Evolutionary conservation across 2,797 vertebrate species (phyloP).

Genomic region (Pangasius djambal): DNA sequence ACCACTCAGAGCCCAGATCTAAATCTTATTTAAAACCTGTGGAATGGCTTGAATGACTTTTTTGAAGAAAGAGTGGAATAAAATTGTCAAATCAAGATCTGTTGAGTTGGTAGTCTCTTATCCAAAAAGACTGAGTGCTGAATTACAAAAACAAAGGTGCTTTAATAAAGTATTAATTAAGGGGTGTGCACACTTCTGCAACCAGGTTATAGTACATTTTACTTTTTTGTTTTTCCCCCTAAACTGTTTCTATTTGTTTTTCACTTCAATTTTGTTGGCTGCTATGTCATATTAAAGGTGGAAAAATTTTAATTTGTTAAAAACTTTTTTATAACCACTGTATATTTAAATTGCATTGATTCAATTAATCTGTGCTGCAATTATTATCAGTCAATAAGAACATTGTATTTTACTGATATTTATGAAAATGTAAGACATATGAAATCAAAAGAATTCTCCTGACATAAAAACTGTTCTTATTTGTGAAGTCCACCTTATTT

Average conservation of each 20-base stretch:
- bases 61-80: not conserved
- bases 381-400: not conserved
- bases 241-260: not conserved
- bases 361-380: not conserved
- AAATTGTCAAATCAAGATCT: not conserved
- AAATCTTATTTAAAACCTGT: not conserved
- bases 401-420: not conserved
- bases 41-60: not conserved
- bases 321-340: not conserved
- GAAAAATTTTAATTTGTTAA: not conserved
- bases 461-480: not conserved
- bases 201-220: not conserved
- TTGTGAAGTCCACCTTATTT: not conserved
- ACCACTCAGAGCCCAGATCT: not conserved
- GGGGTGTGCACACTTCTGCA: no score
- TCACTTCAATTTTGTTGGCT: not conserved
- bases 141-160: no score
- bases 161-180: no score
- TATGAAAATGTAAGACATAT: no score
- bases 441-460: not conserved
- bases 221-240: not conserved
- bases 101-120: not conserved
- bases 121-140: not conserved
- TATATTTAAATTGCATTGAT: not conserved
- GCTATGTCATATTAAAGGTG: not conserved